phyloP scores from a whole-genome alignment of 2,113 vertebrate genomes.

The Chiloscyllium plagiosum region DNA sequence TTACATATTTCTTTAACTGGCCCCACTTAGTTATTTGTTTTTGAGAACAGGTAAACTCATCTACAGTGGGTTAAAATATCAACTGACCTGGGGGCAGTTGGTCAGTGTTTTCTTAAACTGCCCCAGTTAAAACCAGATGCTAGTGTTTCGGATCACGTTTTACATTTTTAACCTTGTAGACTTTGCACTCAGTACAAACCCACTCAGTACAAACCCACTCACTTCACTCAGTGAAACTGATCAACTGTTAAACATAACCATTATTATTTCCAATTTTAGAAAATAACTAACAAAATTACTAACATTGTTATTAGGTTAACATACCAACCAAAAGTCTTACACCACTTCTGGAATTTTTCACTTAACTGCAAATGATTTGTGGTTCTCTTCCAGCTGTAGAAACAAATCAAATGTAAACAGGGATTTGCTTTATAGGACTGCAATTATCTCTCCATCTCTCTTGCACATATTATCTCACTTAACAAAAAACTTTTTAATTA shows the following conservation, averaged over 20 bases:
- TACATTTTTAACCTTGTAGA: not conserved
- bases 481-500: not conserved
- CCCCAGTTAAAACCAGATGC: not conserved
- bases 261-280: not conserved
- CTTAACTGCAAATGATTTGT: not conserved
- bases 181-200: not conserved
- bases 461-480: not conserved
- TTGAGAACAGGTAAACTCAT: no score
- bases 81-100: not conserved
- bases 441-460: not conserved
- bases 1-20: not conserved
- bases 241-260: not conserved
- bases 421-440: not conserved
- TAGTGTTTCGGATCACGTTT: not conserved
- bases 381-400: not conserved
- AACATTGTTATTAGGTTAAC: not conserved
- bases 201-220: not conserved
- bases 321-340: not conserved
- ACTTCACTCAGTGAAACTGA: not conserved
- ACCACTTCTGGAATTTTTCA: constrained; percentile 1
- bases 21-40: no score
- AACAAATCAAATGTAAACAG: constrained; percentile 11
- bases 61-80: no score
- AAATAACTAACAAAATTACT: not conserved
- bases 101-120: not conserved